These are phyloP conservation scores for Tamandua tetradactyla DNA, from an alignment of 2,797 vertebrate species.

Conservation along the genomic window DNA sequence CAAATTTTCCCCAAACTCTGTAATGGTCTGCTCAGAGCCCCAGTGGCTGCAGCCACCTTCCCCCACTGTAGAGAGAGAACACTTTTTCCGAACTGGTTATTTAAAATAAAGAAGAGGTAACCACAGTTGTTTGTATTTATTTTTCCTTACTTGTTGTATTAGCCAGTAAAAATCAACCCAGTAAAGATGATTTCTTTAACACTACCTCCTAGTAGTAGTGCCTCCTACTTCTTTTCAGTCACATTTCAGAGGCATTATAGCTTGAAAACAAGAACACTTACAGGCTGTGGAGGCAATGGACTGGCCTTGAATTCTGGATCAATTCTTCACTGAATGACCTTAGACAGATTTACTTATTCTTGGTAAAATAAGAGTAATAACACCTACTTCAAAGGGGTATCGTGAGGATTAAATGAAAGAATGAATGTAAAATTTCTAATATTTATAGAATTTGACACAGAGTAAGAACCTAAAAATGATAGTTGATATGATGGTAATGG, in stretches of 20 bases:
- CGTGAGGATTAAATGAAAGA: slow-evolving; percentile 48
- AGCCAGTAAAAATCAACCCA: slow-evolving; percentile 54
- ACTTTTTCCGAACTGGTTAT: slow-evolving; percentile 31
- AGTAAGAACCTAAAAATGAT: slow-evolving; percentile 1
- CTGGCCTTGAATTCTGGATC: slow-evolving; percentile 30
- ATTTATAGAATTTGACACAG: neutral
- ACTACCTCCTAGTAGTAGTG: too few relatives aligned
- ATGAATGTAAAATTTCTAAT: slow-evolving; percentile 1
- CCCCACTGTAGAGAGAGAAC: neutral
- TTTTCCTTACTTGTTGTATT: slow-evolving; percentile 59
- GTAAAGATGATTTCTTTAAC: slow-evolving; percentile 59
- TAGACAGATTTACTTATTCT: slow-evolving; percentile 23
- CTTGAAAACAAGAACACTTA: slow-evolving; percentile 30
- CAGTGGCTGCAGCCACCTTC: neutral
- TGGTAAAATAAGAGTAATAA: slow-evolving; percentile 33
- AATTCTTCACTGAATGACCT: slow-evolving; percentile 18
- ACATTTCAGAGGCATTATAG: neutral
- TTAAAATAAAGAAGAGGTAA: neutral
- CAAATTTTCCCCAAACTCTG: neutral
- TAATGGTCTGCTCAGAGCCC: neutral
- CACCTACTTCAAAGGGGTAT: neutral
- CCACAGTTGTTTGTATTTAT: slow-evolving; percentile 52
- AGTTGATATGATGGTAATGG: neutral
- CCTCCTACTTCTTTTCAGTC: slow-evolving; percentile 2
- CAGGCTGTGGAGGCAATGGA: neutral